These are phyloP conservation scores for Hymenochirus boettgeri DNA, from an alignment of 2,113 vertebrate species.

Conservation along the genomic window DNA sequence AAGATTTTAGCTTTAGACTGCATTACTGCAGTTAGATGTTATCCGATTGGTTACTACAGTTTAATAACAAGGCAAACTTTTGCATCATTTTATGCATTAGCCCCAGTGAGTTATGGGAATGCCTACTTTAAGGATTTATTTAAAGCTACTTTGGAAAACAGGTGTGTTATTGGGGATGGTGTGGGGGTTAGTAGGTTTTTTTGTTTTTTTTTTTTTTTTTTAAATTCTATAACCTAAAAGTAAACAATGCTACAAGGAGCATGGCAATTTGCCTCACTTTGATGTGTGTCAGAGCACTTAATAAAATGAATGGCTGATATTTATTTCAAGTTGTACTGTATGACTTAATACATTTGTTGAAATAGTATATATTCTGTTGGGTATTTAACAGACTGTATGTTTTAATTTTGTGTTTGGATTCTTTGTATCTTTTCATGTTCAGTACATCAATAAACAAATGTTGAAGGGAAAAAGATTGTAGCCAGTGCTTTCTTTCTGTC, in stretches of 20 bases:
- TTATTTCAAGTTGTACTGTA: constrained; percentile 98
- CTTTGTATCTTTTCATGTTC: constrained; percentile 97
- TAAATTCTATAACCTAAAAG: not conserved
- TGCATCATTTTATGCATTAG: no score
- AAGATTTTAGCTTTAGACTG: no score
- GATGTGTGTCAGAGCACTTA: constrained; percentile 84
- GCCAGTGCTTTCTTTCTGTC: no score
- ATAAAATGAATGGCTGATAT: constrained; percentile 87
- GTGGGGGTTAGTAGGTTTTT: no score
- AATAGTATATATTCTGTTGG: constrained; percentile 91
- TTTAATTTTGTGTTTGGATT: constrained; percentile 97
- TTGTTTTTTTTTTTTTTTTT: no score
- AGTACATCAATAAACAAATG: constrained; percentile 99
- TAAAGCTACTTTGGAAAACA: constrained; percentile 58
- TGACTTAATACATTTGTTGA: constrained; percentile 84
- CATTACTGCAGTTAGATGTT: no score
- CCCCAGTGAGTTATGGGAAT: constrained; percentile 2
- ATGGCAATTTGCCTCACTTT: constrained; percentile 76
- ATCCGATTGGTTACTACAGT: no score
- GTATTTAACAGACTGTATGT: constrained; percentile 99
- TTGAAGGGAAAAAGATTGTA: constrained; percentile 82
- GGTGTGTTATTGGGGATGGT: no score
- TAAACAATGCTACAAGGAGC: constrained; percentile 68
- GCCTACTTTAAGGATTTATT: constrained; percentile 46
- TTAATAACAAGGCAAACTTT: no score